Evolutionary conservation across 2,797 vertebrate species (phyloP), one percentile per base, ranked within the genome.

Genomic region (Luscinia luscinia): DNA sequence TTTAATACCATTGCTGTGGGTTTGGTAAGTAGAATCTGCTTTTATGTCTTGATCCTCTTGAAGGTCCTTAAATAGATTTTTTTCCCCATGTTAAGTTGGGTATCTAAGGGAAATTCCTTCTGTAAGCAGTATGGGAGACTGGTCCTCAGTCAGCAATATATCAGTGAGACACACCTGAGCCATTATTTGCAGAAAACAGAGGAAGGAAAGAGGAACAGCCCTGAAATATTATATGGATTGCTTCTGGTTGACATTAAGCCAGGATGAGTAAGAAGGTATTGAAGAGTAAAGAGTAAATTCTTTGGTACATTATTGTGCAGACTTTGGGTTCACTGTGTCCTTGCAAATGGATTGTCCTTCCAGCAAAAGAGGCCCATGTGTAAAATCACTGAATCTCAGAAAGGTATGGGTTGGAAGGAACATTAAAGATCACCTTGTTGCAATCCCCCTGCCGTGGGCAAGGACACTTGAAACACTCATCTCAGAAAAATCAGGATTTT

Each of bases 131-230:
- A 54, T 67, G 66, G 90, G 81, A 91, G 68, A 61, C 55, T 57
- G 58, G 54, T 72, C 77, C 87, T 94, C 92, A 79, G 77, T 70
- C 28, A 68, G 49, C 40, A 54, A 12, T 68, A 78, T 89, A 84
- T 89, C 91, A 79, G 51, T 64, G 36, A 84, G 59, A 96, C 83
- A 70, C 68, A 84, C 59, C 66, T 87, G 91, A 95, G 74, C 75
- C 7, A 11, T 89, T 69, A 85, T 77, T 77, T 90, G 74, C 74
- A 69, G 13, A 46, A 38, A 78, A 16, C 6, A 66, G 40, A 78
- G n/a, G 58, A 95, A 70, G 18, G 66, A 32, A 9, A 55, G 40
- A 78, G 49, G 58, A 95, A 70, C n/a, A 84, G 66, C 48, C 76
- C 38, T 76, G 30, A 67, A 62, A 43, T 61, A 77, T n/a, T n/a